A percentile compares a stretch with the other conserved stretches of the same genome.
Conservation (phyloP, 2,113 vertebrate genomes). For the Sphyrna mokarran region DNA sequence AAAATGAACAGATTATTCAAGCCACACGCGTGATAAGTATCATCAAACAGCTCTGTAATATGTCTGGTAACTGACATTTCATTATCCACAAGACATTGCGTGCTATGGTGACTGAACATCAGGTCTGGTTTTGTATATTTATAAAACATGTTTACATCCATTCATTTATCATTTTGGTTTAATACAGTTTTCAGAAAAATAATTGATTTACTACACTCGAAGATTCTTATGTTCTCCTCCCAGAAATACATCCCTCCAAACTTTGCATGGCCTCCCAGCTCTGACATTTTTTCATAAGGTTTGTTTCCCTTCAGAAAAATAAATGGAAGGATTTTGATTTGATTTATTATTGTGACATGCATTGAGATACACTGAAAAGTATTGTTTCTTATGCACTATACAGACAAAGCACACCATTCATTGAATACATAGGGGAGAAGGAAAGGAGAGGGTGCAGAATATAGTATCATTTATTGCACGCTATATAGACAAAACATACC, state of each 20-base stretch:
- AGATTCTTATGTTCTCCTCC: not conserved
- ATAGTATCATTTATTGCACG: too few species aligned
- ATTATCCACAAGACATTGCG: not conserved
- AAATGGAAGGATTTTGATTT: not conserved
- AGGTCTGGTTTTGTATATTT: not conserved
- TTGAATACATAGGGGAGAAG: too few species aligned
- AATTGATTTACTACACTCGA: not conserved
- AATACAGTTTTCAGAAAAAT: not conserved
- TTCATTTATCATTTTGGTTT: not conserved
- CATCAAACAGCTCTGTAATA: not conserved
- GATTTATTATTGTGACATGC: too few species aligned
- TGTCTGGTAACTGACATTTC: not conserved
- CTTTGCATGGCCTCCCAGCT: too few species aligned
- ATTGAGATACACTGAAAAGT: too few species aligned
- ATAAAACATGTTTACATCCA: not conserved
- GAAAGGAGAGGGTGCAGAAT: too few species aligned
- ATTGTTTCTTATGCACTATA: too few species aligned
- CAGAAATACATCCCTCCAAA: too few species aligned
- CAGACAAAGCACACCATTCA: too few species aligned
- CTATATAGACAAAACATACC: too few species aligned
- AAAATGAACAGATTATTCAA: not conserved
- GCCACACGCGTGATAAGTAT: not conserved
- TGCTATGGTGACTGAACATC: not conserved
- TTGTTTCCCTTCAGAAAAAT: not conserved
- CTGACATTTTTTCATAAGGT: not conserved